Evolutionary conservation across 2,888 invertebrate species (phyloP).

Genomic region (Heteropelma amictum): DNA sequence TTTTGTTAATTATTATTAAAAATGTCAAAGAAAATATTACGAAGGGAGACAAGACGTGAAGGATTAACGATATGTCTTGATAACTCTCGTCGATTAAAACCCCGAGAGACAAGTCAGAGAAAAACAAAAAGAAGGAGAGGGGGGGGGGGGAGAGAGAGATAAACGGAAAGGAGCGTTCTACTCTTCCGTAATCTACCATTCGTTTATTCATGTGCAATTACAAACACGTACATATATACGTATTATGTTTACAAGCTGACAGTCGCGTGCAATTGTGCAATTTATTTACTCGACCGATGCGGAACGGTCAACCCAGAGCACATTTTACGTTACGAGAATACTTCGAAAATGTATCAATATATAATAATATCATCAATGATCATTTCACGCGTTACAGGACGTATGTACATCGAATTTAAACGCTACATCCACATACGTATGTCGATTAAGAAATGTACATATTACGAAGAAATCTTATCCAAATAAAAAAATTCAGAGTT

Average conservation of each 20-base stretch:
- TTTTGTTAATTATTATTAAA: too few species aligned
- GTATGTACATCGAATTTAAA: too few species aligned
- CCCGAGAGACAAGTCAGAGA: too few species aligned
- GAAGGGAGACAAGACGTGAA: too few species aligned
- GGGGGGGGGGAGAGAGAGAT: background rate
- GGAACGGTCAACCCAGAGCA: background rate
- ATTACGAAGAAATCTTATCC: too few species aligned
- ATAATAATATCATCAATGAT: slow-evolving; percentile 18
- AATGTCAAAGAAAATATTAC: too few species aligned
- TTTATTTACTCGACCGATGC: slow-evolving; percentile 11
- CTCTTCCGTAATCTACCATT: slow-evolving; percentile 1
- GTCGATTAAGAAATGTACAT: too few species aligned
- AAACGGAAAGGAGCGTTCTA: background rate
- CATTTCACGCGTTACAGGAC: too few species aligned
- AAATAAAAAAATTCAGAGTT: too few species aligned
- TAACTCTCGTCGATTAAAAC: too few species aligned
- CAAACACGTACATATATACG: background rate
- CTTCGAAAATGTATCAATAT: slow-evolving; percentile 9
- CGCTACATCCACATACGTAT: too few species aligned
- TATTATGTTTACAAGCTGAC: slow-evolving; percentile 27
- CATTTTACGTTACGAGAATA: slow-evolving; percentile 17
- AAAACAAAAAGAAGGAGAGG: background rate
- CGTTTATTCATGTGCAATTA: background rate
- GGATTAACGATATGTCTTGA: too few species aligned
- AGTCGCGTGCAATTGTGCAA: slow-evolving; percentile 53